phyloP scores from a whole-genome alignment of 2,888 invertebrate species.

The Cryptus armator region DNA sequence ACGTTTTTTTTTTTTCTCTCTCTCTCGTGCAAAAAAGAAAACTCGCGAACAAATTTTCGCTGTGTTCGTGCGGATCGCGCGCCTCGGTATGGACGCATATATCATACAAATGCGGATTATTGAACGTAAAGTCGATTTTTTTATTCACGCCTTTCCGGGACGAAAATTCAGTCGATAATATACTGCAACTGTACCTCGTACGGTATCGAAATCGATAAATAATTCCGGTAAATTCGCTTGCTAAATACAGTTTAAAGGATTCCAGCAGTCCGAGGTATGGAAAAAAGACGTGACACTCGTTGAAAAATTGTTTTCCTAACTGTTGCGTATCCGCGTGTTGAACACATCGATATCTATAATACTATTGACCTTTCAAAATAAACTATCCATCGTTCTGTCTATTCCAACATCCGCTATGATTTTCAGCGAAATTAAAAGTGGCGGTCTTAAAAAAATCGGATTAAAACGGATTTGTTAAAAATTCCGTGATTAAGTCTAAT shows the following conservation, averaged over 20 bases:
- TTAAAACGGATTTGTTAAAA: too few species aligned
- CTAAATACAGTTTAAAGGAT: not conserved
- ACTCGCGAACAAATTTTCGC: not conserved
- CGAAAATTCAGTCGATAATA: not conserved
- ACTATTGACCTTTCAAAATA: too few species aligned
- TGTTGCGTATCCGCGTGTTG: too few species aligned
- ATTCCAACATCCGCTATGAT: too few species aligned
- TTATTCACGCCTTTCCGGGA: not conserved
- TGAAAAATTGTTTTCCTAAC: too few species aligned
- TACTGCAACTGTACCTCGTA: not conserved
- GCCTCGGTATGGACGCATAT: not conserved
- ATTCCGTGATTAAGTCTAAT: too few species aligned
- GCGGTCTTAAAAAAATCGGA: too few species aligned
- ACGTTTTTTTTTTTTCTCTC: not conserved
- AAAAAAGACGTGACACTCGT: not conserved
- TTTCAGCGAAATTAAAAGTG: too few species aligned
- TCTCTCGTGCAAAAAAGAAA: not conserved
- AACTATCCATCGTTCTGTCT: too few species aligned
- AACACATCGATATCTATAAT: too few species aligned
- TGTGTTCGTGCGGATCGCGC: not conserved
- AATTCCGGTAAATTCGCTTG: too few species aligned
- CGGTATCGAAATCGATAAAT: not conserved
- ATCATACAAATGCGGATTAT: not conserved
- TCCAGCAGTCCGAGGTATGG: too few species aligned
- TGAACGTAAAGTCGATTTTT: slow-evolving; percentile 2